Conservation (phyloP, 2,888 invertebrate genomes). For the Tinea semifulvella region DNA sequence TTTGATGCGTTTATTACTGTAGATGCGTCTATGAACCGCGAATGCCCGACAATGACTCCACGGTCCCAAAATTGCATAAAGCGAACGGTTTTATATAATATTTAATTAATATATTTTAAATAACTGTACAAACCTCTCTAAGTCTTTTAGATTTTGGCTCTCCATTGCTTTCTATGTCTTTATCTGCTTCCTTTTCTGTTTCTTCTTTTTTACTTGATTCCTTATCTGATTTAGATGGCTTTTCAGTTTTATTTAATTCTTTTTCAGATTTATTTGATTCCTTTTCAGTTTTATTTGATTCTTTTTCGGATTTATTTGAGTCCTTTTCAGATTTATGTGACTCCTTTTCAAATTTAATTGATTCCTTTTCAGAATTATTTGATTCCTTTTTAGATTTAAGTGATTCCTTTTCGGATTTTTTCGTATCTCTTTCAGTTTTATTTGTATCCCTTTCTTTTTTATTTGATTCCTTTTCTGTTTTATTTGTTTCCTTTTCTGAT, state of each 20-base stretch:
- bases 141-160: slow-evolving; percentile 53
- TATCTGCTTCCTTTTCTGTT: slow-evolving; percentile 20
- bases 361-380: neutral
- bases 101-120: too few species aligned
- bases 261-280: slow-evolving; percentile 17
- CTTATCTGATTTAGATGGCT: too few species aligned
- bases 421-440: neutral
- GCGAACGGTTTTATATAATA: too few species aligned
- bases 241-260: slow-evolving; percentile 13
- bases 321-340: slow-evolving; percentile 20
- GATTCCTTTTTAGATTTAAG: neutral
- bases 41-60: too few species aligned
- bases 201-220: slow-evolving; percentile 19
- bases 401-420: neutral
- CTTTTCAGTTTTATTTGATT: slow-evolving; percentile 16
- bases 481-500: neutral
- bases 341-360: slow-evolving; percentile 8
- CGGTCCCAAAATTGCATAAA: too few species aligned
- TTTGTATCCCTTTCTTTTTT: slow-evolving; percentile 13
- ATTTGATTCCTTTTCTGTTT: neutral
- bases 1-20: too few species aligned
- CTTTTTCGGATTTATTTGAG: slow-evolving; percentile 17
- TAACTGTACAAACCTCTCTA: slow-evolving; percentile 52
- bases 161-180: slow-evolving; percentile 29
- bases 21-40: too few species aligned